A percentile compares a stretch with the other conserved stretches of the same genome.
These are phyloP conservation scores for Iphiclides podalirius DNA, from an alignment of 2,888 invertebrate genomes.

Conservation along the genomic window DNA sequence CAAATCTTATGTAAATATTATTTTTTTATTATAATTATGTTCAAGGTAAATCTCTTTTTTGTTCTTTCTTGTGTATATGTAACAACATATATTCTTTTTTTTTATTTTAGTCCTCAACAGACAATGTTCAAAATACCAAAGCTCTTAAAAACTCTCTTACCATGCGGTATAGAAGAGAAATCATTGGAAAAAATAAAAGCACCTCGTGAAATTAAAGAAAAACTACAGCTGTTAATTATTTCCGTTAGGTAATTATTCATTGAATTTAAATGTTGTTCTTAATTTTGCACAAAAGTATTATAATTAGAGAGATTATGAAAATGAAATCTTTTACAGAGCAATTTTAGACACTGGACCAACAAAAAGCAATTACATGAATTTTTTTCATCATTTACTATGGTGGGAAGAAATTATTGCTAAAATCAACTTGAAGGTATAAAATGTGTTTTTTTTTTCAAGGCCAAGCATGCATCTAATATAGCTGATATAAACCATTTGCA, in stretches of 20 bases:
- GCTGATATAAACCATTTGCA: too few species aligned
- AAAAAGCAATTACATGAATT: constrained; percentile 64
- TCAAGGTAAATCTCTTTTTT: background rate
- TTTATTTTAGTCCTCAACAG: constrained; percentile 34
- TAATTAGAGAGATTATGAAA: constrained; percentile 1
- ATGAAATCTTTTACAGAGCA: constrained; percentile 41
- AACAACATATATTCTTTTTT: background rate
- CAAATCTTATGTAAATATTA: constrained; percentile 38
- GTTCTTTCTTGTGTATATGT: too few species aligned
- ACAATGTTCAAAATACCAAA: constrained; percentile 43
- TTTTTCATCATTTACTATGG: constrained; percentile 80
- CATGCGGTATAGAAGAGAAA: constrained; percentile 45
- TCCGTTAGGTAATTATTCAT: constrained; percentile 28
- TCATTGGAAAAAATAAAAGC: constrained; percentile 38
- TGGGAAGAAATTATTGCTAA: constrained; percentile 79
- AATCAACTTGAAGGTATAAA: constrained; percentile 54
- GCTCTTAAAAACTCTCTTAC: constrained; percentile 45
- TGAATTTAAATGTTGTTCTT: background rate
- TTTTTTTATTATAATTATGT: background rate
- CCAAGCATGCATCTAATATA: too few species aligned
- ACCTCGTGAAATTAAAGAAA: constrained; percentile 29
- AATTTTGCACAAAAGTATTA: too few species aligned
- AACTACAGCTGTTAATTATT: constrained; percentile 27
- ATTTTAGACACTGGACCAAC: constrained; percentile 58
- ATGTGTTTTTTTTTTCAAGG: too few species aligned